Evolutionary conservation across 2,113 vertebrate genomes (phyloP), one percentile per base, ranked within the genome.

Genomic region (Lipotes vexillifer): DNA sequence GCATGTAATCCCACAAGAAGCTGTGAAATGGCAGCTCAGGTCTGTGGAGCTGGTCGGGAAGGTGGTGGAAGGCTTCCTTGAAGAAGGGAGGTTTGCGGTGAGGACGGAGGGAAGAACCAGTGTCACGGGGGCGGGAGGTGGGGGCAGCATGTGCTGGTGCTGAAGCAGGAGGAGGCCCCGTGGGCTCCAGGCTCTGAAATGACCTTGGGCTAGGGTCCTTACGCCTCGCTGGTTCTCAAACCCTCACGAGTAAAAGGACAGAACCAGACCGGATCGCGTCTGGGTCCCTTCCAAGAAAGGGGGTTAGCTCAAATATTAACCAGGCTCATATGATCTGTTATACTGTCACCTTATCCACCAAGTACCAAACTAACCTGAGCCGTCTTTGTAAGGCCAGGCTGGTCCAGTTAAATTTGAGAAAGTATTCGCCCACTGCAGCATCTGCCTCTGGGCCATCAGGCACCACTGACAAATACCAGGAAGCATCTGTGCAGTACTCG

Each of bases 271-370:
- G 69, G 52, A 44, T 44, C 66, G 3, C 12, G 13, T 27, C 81
- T 41, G 23, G 27, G 5, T 27, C n/a, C 85, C 41, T 95, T 94
- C 80, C 78, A 72, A 66, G 46, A 88, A 59, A 44, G 15, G 59
- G 52, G 9, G 57, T 81, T 55, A 20, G 83, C 74, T 96, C 68
- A 75, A 95, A 66, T 14, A 90, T 83, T 89, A 94, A 71, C 88
- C 59, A 89, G 68, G 61, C 61, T 89, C 96, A 77, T 8, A 18
- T 31, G 38, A 92, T 27, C 81, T 74, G 93, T 75, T 52, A 65
- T 0, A 61, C 1, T 29, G 23, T 74, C 81, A 72, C 78, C 57
- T 25, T 52, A 61, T 4, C 89, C 44, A 52, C n/a, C 8, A 71
- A 44, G 33, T 1, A n/a, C 59, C 93, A 21, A 74, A 57, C 20